These are phyloP conservation scores for Mormyrops boulengeri DNA, from an alignment of 2,797 vertebrate genomes.

Conservation along the genomic window DNA sequence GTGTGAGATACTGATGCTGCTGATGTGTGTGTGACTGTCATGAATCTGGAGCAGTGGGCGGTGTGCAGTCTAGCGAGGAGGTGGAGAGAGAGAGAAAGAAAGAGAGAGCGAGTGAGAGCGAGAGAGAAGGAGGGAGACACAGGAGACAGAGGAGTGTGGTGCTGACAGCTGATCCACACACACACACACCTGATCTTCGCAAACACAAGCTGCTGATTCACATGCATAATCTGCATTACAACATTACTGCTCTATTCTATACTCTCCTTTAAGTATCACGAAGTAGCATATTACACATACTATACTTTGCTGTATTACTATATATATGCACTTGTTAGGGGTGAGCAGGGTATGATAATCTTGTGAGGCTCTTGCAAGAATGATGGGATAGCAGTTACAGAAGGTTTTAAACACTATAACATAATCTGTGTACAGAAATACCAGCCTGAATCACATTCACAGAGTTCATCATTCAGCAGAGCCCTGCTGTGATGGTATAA, in stretches of 20 bases:
- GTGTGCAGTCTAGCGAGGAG: slow-evolving; percentile 21
- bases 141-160: not conserved
- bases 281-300: not conserved
- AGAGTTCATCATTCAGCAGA: not conserved
- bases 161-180: not conserved
- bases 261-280: not conserved
- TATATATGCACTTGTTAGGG: not conserved
- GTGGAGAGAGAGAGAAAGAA: slow-evolving; percentile 6
- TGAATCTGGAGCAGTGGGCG: slow-evolving; percentile 22
- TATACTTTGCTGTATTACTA: not conserved
- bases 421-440: not conserved
- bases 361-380: not conserved
- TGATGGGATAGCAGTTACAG: not conserved
- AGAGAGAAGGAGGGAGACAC: not conserved
- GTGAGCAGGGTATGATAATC: not conserved
- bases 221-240: not conserved
- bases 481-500: not conserved
- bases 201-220: not conserved
- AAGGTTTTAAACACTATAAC: not conserved
- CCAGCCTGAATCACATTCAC: not conserved
- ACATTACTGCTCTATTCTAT: not conserved
- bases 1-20: not conserved
- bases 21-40: slow-evolving; percentile 16
- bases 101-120: not conserved
- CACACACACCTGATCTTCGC: not conserved